These are phyloP conservation scores for Colletes gigas DNA, from an alignment of 1,140 invertebrate species.

Conservation along the genomic window DNA sequence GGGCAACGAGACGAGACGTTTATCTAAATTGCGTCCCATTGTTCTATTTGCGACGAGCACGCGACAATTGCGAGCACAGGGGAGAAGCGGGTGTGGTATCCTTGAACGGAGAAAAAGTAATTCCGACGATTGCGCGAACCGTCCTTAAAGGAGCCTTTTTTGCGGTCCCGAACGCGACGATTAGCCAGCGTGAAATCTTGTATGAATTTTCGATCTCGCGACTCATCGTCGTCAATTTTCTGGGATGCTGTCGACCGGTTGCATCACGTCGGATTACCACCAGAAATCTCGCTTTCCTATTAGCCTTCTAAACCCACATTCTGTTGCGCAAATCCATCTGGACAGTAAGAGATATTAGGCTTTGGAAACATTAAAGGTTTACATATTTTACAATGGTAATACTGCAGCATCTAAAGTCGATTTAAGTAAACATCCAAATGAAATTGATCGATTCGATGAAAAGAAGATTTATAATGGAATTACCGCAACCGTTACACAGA, in stretches of 20 bases:
- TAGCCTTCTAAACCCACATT: no score
- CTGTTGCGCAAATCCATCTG: no score
- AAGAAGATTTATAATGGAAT: no score
- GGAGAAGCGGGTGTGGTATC: neutral
- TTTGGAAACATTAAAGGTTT: no score
- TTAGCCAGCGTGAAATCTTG: conserved; percentile 29
- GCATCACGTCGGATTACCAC: conserved; percentile 19
- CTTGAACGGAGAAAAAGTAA: conserved; percentile 30
- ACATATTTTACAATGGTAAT: no score
- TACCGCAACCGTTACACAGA: no score
- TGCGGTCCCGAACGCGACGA: conserved; percentile 16
- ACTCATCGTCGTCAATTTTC: conserved; percentile 38
- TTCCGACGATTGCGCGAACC: conserved; percentile 29
- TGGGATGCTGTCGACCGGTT: conserved; percentile 3
- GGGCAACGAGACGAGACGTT: neutral
- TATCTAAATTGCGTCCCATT: conserved; percentile 30
- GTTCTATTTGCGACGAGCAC: conserved; percentile 40
- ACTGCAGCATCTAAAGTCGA: no score
- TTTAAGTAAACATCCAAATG: no score
- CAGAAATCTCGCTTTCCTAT: neutral
- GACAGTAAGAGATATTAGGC: no score
- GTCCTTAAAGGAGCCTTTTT: neutral
- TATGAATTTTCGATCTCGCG: conserved; percentile 4
- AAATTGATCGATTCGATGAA: no score
- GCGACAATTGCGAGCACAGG: conserved; percentile 12